These are phyloP conservation scores for Eremobia ochroleuca DNA, from an alignment of 2,888 invertebrate genomes.

Conservation along the genomic window DNA sequence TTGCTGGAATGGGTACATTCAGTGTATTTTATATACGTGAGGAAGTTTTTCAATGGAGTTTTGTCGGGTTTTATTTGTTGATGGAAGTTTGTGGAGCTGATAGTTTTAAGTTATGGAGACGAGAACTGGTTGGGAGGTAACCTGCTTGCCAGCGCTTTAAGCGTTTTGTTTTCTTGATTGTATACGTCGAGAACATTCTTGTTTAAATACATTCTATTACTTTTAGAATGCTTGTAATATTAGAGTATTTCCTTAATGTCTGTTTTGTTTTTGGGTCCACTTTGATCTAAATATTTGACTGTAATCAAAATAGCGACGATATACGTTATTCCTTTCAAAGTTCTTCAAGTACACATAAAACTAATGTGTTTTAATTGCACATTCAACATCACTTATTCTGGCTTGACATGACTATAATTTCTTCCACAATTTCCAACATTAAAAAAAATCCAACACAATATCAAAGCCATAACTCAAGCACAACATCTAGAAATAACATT, in stretches of 20 bases:
- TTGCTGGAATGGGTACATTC: constrained; percentile 72
- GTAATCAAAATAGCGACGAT: neutral
- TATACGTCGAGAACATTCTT: neutral
- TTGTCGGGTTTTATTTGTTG: constrained; percentile 61
- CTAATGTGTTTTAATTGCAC: no score
- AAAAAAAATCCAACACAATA: constrained; percentile 49
- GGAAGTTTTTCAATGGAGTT: constrained; percentile 66
- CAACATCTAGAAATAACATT: constrained; percentile 65
- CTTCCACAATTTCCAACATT: constrained; percentile 5
- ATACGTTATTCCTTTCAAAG: neutral
- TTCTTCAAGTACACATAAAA: neutral
- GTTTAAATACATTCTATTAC: neutral
- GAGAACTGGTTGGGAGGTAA: constrained; percentile 31
- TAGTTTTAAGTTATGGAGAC: constrained; percentile 47
- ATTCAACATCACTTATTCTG: neutral
- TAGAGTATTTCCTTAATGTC: neutral
- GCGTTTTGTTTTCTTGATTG: constrained; percentile 16
- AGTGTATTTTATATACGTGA: constrained; percentile 64
- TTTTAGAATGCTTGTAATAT: neutral
- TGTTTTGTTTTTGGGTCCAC: neutral
- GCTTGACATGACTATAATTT: neutral
- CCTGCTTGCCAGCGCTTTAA: neutral
- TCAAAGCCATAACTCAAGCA: constrained; percentile 49
- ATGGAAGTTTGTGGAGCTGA: constrained; percentile 48
- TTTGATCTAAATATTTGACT: neutral